Conservation (phyloP, 2,113 vertebrate genomes). For the Silurus glanis region DNA sequence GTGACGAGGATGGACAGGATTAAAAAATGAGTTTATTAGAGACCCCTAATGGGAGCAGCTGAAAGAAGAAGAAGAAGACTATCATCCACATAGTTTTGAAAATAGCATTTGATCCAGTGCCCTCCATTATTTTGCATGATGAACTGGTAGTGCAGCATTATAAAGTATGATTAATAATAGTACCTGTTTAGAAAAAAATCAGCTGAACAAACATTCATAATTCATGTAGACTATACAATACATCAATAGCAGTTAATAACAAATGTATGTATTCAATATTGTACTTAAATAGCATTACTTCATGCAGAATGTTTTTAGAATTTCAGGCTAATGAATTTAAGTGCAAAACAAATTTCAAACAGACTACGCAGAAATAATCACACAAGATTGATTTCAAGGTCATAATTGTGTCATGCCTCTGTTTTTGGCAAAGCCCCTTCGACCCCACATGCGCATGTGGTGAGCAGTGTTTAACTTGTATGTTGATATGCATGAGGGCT, state of each 20-base stretch:
- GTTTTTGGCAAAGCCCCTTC: background rate
- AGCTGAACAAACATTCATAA: background rate
- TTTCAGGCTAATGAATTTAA: background rate
- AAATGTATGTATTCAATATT: background rate
- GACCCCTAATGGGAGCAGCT: too few relatives aligned
- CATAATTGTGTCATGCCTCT: background rate
- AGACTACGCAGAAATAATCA: background rate
- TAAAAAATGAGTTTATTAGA: too few relatives aligned
- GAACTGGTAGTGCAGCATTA: background rate
- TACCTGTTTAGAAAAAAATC: background rate
- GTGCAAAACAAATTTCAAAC: background rate
- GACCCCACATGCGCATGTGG: background rate
- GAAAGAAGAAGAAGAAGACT: background rate
- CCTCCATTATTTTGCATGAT: background rate
- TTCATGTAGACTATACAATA: too few relatives aligned
- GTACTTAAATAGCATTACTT: background rate
- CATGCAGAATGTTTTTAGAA: background rate
- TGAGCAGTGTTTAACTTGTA: background rate
- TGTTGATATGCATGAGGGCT: background rate
- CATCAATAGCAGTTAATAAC: too few relatives aligned
- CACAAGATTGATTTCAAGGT: background rate
- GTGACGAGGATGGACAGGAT: too few relatives aligned
- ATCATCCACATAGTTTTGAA: background rate
- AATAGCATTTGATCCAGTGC: background rate
- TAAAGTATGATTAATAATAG: background rate